Percentiles rank a stretch among this genome's conserved stretches.
These are phyloP conservation scores for Neogale vison DNA, from an alignment of 2,113 vertebrate species.

Conservation along the genomic window DNA sequence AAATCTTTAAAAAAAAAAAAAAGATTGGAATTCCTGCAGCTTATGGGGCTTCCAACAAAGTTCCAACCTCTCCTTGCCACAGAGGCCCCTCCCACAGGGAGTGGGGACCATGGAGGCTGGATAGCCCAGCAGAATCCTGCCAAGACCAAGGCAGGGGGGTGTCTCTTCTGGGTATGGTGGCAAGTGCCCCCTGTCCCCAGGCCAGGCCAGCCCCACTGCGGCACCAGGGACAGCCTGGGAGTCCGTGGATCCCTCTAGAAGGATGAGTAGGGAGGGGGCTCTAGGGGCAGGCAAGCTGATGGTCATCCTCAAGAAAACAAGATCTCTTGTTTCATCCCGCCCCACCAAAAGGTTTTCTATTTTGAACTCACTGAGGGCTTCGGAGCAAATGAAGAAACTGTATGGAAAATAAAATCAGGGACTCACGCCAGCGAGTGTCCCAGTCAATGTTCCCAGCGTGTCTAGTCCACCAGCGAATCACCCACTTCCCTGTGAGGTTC, in stretches of 20 bases:
- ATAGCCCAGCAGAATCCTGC: neutral
- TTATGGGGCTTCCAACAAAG: neutral
- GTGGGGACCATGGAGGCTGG: fast-evolving
- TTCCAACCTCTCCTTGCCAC: neutral
- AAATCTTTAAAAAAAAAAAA: no score
- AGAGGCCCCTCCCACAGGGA: neutral
- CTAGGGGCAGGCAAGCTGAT: no score
- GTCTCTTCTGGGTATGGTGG: neutral
- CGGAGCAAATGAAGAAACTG: neutral
- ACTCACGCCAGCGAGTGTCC: no score
- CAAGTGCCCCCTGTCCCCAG: neutral
- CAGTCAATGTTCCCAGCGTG: neutral
- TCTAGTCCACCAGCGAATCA: neutral
- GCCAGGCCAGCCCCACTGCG: neutral
- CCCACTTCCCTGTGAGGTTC: neutral
- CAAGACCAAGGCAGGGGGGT: fast-evolving
- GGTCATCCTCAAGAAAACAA: neutral
- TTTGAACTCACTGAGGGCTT: neutral
- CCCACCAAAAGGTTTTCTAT: neutral
- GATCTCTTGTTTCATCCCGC: neutral
- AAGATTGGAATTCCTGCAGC: neutral
- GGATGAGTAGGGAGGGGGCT: neutral
- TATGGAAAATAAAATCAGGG: neutral
- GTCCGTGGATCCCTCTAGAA: neutral
- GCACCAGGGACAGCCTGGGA: neutral